These are phyloP conservation scores for Coreoperca whiteheadi DNA, from an alignment of 2,113 vertebrate genomes.

Conservation along the genomic window DNA sequence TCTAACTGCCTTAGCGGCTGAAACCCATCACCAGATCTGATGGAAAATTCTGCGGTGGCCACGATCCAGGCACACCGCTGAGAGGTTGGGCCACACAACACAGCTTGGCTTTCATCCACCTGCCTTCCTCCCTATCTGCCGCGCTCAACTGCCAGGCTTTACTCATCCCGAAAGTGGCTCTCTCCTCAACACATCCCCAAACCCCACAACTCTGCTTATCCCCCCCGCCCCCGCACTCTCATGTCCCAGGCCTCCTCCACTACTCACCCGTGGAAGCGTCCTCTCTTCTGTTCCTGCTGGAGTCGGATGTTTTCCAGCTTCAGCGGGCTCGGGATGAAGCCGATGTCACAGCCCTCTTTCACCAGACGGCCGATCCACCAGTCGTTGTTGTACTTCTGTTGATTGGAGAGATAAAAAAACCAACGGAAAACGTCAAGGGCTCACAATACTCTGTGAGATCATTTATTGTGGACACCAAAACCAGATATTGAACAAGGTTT, in stretches of 20 bases:
- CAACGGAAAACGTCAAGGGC: not conserved
- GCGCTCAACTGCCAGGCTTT: conserved; percentile 25
- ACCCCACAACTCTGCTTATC: conserved; percentile 20
- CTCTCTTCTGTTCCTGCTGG: conserved; percentile 96
- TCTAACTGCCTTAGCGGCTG: not conserved
- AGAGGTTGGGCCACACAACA: conserved; percentile 44
- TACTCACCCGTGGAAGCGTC: conserved; percentile 94
- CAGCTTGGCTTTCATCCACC: conserved; percentile 36
- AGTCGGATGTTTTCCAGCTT: conserved; percentile 95
- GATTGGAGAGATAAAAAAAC: not conserved
- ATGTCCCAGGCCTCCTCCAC: not conserved
- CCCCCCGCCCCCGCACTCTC: not conserved
- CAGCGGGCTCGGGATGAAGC: conserved; percentile 97
- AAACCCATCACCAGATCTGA: conserved; percentile 45
- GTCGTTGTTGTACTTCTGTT: conserved; percentile 98
- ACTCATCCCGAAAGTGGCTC: conserved; percentile 36
- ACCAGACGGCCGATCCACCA: conserved; percentile 99
- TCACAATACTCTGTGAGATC: not conserved
- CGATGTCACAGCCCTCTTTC: conserved; percentile 97
- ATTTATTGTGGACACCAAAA: not conserved
- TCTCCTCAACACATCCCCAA: conserved; percentile 1
- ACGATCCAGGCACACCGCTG: conserved; percentile 32
- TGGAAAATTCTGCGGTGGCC: conserved; percentile 61
- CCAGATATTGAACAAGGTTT: not conserved
- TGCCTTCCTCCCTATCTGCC: conserved; percentile 40